Base-by-base conservation (phyloP, 1,140 invertebrate species). In the Apis florea region DNA sequence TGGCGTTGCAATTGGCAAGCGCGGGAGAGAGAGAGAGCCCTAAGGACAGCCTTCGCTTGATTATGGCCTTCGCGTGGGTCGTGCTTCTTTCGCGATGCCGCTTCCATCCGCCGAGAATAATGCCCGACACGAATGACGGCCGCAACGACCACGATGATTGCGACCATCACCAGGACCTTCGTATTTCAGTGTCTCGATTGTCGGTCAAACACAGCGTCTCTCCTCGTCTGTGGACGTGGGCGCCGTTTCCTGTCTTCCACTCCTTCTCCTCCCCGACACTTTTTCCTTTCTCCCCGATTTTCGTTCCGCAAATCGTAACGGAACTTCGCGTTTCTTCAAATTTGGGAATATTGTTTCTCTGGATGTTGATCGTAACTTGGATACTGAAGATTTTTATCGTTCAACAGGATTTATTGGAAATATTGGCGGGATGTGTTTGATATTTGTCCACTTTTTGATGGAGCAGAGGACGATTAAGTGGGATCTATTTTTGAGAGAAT, bases 41-140 rank as follows among this genome's bases (percentile, higher is more conserved):
- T 81, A 83, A 87, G 81, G 81, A 85, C 67, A 82, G 74, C 72
- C 76, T 40, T 79, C 53, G 59, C 54, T 80, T 83, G 84, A 87
- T 86, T 87, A 87, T 59, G 84, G 85, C 51, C 84, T 87, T 87
- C 81, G 85, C 85, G 85, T 87, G 84, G 85, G 85, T 83, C 85
- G 85, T 83, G 72, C 69, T 85, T 83, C 84, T 86, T 86, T 83
- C 84, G 53, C 69, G 83, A 40, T 69, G 51, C 69, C 64, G 77
- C 26, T n/a, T 67, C 49, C n/a, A 56, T 56, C 56, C 56, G 47
- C 68, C 1, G 58, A 76, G 84, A 86, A 71, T 76, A 72, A 85
- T 83, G 75, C 64, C 51, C 40, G 47, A 21, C 56, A 72, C 31
- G 47, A 68, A 61, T n/a, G 61, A 76, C 67, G 54, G 19, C 72